Conservation (phyloP, 1,140 invertebrate species). For the Linepithema humile region DNA sequence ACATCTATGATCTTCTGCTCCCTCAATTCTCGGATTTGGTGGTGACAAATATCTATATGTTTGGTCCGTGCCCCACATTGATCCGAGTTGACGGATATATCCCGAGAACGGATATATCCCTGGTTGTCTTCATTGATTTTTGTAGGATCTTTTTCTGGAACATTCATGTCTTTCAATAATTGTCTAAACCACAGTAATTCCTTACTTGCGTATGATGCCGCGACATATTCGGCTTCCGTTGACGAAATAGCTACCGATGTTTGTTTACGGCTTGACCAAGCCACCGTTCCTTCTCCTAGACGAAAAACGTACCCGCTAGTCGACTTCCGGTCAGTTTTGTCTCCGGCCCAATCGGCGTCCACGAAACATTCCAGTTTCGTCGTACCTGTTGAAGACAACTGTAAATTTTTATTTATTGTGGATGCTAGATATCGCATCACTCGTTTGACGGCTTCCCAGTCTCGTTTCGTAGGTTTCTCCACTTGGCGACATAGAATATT, state of each 20-base stretch:
- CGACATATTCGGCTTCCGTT: neutral
- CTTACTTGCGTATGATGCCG: neutral
- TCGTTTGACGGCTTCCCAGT: slow-evolving; percentile 55
- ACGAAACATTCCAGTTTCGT: slow-evolving; percentile 8
- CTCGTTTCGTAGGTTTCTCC: neutral
- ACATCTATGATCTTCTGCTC: neutral
- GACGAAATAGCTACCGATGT: neutral
- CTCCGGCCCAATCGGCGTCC: slow-evolving; percentile 28
- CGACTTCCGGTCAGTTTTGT: slow-evolving; percentile 16
- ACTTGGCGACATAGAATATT: neutral
- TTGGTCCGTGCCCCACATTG: neutral
- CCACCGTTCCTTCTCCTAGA: neutral
- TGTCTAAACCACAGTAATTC: neutral
- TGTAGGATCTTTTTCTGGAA: neutral
- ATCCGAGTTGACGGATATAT: neutral
- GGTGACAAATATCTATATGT: neutral
- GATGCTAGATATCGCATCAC: slow-evolving; percentile 34
- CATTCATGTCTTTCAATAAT: neutral
- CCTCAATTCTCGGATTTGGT: neutral
- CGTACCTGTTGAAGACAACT: neutral
- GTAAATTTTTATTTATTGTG: neutral
- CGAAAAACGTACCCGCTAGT: slow-evolving; percentile 31
- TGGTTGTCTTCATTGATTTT: neutral
- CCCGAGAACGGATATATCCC: neutral
- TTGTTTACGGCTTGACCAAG: neutral